Evolutionary conservation across 2,888 invertebrate genomes (phyloP), one percentile per base, ranked within the genome.

Genomic region (Byasa hedistus): DNA sequence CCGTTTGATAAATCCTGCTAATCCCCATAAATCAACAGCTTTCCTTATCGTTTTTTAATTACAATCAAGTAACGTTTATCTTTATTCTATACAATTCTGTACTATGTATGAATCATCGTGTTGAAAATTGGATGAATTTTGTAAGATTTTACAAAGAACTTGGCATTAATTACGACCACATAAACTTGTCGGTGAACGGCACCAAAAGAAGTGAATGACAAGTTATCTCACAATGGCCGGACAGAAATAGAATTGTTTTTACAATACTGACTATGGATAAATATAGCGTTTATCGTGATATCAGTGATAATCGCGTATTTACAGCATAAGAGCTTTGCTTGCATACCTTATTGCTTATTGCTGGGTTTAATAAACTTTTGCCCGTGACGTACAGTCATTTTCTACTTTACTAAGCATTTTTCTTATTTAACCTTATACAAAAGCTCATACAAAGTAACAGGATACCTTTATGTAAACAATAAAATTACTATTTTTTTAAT

Each of bases 201-300:
- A 51, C 59, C 44, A 5, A 57, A 61, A 60, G 48, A 56, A 63
- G 57, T 60, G 57, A 67, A 67, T 52, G 60, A 64, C 67, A 27
- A 67, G 54, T 27, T 57, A 64, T 67, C 52, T 60, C 36, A 61
- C 57, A 64, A 51, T 58, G 36, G 48, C 32, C 39, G 59, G 52
- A 65, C 65, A 64, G 64, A 70, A 69, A 68, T 69, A 70, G 64
- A 69, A n/a, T 54, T 54, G 58, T 61, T 70, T 70, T 69, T 68
- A 67, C 64, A 70, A 68, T 60, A 69, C 48, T 55, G 57, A 57
- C 63, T 61, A 56, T 61, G 60, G 56, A 64, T 61, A 63, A 61
- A 67, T 57, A 56, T 65, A 64, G 59, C 51, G 52, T 66, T 63
- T 68, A 61, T 68, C 58, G 36, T 62, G 61, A 27, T 58, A 55